These are phyloP conservation scores for Tylochromis polylepis DNA, from an alignment of 2,113 vertebrate genomes.

Conservation along the genomic window DNA sequence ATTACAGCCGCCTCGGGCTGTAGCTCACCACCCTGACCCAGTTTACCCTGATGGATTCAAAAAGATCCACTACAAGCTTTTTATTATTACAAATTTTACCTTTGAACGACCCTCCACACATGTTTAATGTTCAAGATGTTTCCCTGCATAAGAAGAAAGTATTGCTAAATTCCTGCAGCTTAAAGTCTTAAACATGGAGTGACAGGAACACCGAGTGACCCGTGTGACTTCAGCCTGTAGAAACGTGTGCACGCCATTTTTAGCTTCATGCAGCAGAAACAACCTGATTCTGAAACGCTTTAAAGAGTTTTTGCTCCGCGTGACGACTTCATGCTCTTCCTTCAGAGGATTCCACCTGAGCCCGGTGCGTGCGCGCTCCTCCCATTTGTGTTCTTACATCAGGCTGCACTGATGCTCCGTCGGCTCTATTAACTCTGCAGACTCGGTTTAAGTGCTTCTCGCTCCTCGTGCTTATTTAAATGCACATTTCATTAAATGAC, in stretches of 20 bases:
- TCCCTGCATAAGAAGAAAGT: background rate
- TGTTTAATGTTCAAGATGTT: background rate
- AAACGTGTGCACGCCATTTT: background rate
- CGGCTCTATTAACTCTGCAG: background rate
- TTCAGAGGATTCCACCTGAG: accelerated
- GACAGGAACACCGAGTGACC: background rate
- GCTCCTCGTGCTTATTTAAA: too few species aligned
- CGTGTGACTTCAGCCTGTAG: background rate
- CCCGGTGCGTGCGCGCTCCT: background rate
- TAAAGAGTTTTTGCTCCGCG: background rate
- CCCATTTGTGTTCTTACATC: background rate
- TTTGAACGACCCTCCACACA: background rate
- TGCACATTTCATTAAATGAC: too few species aligned
- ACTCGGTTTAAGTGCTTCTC: background rate
- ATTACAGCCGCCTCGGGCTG: background rate
- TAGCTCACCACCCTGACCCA: background rate
- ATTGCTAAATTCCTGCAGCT: background rate
- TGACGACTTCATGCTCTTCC: background rate
- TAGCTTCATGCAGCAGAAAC: background rate
- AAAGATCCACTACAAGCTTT: background rate
- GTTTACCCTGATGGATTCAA: accelerated
- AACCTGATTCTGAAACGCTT: background rate
- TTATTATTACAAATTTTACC: background rate
- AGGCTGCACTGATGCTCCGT: background rate
- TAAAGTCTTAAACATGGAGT: background rate